phyloP scores from a whole-genome alignment of 1,140 invertebrate genomes.

The Eubasilissa regina region DNA sequence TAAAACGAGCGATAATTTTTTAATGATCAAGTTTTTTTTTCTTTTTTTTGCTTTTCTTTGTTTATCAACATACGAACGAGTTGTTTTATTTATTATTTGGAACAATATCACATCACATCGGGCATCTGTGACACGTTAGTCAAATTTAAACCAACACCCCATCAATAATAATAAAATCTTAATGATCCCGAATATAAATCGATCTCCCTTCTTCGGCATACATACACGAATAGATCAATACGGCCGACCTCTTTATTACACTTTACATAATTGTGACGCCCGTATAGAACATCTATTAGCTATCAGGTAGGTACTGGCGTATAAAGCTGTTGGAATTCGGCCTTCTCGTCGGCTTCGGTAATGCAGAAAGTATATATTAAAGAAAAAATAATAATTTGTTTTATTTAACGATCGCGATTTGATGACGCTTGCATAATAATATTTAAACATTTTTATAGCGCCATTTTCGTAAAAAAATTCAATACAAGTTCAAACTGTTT shows the following conservation, averaged over 20 bases:
- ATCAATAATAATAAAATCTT: constrained; percentile 15
- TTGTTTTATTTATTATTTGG: constrained; percentile 8
- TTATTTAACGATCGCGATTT: no score
- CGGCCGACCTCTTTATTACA: background rate
- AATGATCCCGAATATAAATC: constrained; percentile 6
- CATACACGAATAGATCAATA: background rate
- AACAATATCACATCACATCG: background rate
- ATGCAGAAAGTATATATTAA: no score
- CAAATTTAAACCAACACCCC: background rate
- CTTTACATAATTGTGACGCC: constrained; percentile 10
- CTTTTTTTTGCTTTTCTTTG: no score
- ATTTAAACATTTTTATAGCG: no score
- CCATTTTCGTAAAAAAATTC: no score
- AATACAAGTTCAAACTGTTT: no score
- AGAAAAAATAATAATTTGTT: no score
- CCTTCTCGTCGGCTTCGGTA: background rate
- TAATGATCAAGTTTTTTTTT: no score
- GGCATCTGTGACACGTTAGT: background rate
- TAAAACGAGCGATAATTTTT: no score
- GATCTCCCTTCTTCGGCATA: background rate
- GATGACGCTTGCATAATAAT: no score
- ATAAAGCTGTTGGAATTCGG: constrained; percentile 2
- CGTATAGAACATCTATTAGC: constrained; percentile 2
- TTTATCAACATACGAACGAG: background rate
- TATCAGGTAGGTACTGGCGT: background rate